These are phyloP conservation scores for Panthera tigris DNA, from an alignment of 2,113 vertebrate species.

Conservation along the genomic window DNA sequence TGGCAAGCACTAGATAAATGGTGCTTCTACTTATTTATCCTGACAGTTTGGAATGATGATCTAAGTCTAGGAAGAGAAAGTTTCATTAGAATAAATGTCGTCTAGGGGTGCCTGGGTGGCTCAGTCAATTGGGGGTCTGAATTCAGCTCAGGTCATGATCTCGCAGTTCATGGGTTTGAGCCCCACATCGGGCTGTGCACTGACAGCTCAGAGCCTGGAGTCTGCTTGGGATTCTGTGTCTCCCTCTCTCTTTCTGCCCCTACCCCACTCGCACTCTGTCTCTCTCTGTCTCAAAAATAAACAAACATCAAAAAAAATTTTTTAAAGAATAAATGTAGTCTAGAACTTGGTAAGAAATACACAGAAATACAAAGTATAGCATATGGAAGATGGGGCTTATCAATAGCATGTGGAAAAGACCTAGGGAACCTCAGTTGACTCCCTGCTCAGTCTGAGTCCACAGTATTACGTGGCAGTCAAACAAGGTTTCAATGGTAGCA, in stretches of 20 bases:
- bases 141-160: too few relatives aligned
- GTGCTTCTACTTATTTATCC: not conserved
- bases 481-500: not conserved
- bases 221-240: too few relatives aligned
- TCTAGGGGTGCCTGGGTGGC: not conserved
- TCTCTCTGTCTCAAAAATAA: too few relatives aligned
- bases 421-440: not conserved
- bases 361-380: not conserved
- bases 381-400: not conserved
- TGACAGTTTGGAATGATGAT: not conserved
- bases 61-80: not conserved
- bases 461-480: not conserved
- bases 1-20: not conserved
- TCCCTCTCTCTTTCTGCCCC: too few relatives aligned
- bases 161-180: too few relatives aligned
- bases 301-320: too few relatives aligned
- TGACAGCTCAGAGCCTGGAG: too few relatives aligned
- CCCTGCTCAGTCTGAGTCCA: not conserved
- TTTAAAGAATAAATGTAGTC: not conserved
- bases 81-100: not conserved
- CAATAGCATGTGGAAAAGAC: not conserved
- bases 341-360: not conserved
- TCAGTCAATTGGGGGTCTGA: too few relatives aligned
- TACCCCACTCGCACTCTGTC: too few relatives aligned
- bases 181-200: too few relatives aligned